Conservation (phyloP, 2,113 vertebrate species). For the Peromyscus californicus region DNA sequence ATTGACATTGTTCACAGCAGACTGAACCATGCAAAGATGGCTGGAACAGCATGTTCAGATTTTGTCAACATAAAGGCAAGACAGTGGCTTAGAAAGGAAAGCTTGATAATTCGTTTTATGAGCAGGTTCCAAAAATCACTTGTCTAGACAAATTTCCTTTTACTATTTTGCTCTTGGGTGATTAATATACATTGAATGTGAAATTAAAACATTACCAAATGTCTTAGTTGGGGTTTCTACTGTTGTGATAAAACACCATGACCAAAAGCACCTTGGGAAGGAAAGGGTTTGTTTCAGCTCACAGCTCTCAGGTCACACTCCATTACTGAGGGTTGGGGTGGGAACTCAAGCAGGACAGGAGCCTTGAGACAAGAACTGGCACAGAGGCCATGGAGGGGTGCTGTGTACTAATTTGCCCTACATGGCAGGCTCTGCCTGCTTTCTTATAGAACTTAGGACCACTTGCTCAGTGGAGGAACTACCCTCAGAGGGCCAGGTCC, state of each 20-base stretch:
- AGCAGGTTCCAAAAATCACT: slow-evolving; percentile 25
- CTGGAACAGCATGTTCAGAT: background rate
- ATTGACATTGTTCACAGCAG: background rate
- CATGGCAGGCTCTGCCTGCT: background rate
- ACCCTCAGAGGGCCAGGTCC: background rate
- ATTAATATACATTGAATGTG: background rate
- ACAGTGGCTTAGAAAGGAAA: background rate
- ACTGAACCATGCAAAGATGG: background rate
- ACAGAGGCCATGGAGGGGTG: background rate
- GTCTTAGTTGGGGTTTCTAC: background rate
- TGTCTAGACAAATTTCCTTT: slow-evolving; percentile 39
- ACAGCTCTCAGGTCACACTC: background rate
- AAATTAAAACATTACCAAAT: background rate
- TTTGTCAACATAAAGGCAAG: background rate
- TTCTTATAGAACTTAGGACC: background rate
- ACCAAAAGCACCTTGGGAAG: background rate
- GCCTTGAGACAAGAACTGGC: background rate
- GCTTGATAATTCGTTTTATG: slow-evolving; percentile 1
- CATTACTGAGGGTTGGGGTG: too few relatives aligned
- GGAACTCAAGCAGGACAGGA: background rate
- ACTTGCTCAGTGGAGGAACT: background rate
- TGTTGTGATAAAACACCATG: background rate
- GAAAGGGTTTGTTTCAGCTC: background rate
- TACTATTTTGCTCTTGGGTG: background rate
- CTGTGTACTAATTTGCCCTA: background rate